Percentiles rank a stretch among this genome's conserved stretches.
phyloP scores from a whole-genome alignment of 2,797 vertebrate genomes.

The Silurus lanzhouensis region DNA sequence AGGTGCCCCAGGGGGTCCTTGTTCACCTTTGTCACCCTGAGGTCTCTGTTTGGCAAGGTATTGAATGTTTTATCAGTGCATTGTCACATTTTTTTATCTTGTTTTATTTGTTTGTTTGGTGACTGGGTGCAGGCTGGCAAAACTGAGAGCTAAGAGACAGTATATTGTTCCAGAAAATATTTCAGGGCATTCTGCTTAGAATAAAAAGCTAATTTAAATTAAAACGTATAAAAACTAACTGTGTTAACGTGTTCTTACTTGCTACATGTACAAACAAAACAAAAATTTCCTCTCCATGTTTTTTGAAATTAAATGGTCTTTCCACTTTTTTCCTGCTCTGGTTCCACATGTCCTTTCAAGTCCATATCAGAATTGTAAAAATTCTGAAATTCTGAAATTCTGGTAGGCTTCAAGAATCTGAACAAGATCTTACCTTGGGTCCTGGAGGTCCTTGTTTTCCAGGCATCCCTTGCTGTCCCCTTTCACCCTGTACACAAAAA shows the following conservation, averaged over 20 bases:
- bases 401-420: background rate
- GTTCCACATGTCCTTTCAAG: background rate
- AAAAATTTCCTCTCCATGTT: conserved; percentile 26
- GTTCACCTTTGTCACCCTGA: conserved; percentile 66
- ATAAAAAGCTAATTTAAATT: conserved; percentile 13
- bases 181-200: conserved; percentile 42
- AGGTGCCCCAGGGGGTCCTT: conserved; percentile 66
- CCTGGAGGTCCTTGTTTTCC: conserved; percentile 67
- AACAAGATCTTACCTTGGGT: conserved; percentile 62
- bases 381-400: no score
- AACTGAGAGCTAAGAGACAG: background rate
- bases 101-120: background rate
- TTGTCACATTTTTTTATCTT: background rate
- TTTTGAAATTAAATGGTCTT: background rate
- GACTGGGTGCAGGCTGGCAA: background rate
- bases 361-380: background rate
- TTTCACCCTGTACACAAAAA: conserved; percentile 67
- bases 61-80: background rate
- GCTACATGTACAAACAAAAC: conserved; percentile 34
- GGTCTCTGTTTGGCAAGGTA: conserved; percentile 62
- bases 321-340: background rate
- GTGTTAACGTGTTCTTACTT: background rate
- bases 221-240: background rate
- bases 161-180: background rate
- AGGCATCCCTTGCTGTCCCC: conserved; percentile 64